A percentile compares a stretch with the other conserved stretches of the same genome.
These are phyloP conservation scores for Stenodera caucasica DNA, from an alignment of 2,888 invertebrate genomes.

Conservation along the genomic window DNA sequence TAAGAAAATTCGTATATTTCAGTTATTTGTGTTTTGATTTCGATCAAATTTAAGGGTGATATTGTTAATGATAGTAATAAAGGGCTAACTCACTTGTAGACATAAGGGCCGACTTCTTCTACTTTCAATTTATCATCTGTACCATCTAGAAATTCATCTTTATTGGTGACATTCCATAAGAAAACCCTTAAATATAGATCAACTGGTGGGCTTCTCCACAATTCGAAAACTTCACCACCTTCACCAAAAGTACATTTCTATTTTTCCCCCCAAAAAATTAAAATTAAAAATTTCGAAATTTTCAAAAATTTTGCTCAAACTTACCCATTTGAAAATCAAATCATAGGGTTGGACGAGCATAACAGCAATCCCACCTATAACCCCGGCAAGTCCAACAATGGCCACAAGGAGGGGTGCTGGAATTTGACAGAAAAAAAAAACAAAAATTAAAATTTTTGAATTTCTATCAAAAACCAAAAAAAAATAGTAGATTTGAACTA, in stretches of 20 bases:
- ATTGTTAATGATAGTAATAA: too few relatives aligned
- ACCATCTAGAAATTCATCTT: constrained; percentile 74
- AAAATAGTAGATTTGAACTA: background rate
- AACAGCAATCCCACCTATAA: constrained; percentile 68
- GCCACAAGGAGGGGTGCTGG: constrained; percentile 73
- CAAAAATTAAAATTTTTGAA: constrained; percentile 16
- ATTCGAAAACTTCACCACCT: constrained; percentile 79
- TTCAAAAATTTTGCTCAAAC: constrained; percentile 35
- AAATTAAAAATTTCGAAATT: constrained; percentile 9
- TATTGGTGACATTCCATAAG: constrained; percentile 83
- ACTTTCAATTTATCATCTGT: constrained; percentile 68
- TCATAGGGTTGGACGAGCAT: constrained; percentile 73
- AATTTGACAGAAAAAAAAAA: constrained; percentile 45
- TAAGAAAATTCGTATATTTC: too few relatives aligned
- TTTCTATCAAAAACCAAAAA: constrained; percentile 8
- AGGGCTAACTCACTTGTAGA: constrained; percentile 81
- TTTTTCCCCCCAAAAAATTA: constrained; percentile 36
- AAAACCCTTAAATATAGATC: constrained; percentile 76
- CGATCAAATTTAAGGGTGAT: too few relatives aligned
- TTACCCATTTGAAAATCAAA: constrained; percentile 72
- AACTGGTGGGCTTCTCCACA: constrained; percentile 81
- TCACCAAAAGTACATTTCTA: constrained; percentile 75
- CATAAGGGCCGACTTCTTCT: constrained; percentile 82
- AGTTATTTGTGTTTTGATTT: too few relatives aligned
- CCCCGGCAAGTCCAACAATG: constrained; percentile 68